These are phyloP conservation scores for Habroteleia sp. DNA, from an alignment of 2,888 invertebrate genomes.

Conservation along the genomic window DNA sequence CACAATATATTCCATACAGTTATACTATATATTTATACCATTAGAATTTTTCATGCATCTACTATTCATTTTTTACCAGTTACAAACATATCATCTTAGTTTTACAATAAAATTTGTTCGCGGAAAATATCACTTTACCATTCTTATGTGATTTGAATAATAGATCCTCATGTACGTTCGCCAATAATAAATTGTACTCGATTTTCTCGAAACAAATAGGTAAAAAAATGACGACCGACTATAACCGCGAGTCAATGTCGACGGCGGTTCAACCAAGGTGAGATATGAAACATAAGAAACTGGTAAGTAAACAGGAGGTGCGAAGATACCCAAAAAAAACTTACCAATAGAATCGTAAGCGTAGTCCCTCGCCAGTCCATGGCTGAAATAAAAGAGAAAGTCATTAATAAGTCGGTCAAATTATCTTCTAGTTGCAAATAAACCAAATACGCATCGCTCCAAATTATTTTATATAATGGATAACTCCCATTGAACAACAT, in stretches of 20 bases:
- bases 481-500: too few relatives aligned
- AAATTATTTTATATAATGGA: too few relatives aligned
- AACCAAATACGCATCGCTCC: slow-evolving; percentile 34
- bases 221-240: slow-evolving; percentile 31
- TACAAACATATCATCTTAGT: too few relatives aligned
- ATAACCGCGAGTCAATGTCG: slow-evolving; percentile 59
- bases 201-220: slow-evolving; percentile 36
- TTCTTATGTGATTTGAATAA: slow-evolving; percentile 5
- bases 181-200: slow-evolving; percentile 34
- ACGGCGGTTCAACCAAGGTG: slow-evolving; percentile 52
- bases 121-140: neutral
- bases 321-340: slow-evolving; percentile 52
- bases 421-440: slow-evolving; percentile 63
- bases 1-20: too few relatives aligned
- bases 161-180: slow-evolving; percentile 14
- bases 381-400: slow-evolving; percentile 80
- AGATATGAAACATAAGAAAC: slow-evolving; percentile 51
- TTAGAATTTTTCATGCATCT: too few relatives aligned
- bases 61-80: too few relatives aligned
- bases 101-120: neutral
- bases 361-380: slow-evolving; percentile 77
- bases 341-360: slow-evolving; percentile 75
- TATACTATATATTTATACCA: too few relatives aligned
- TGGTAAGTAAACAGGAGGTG: slow-evolving; percentile 23
- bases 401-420: slow-evolving; percentile 78